Evolutionary conservation across 2,888 invertebrate species (phyloP).

Genomic region (Metallyticus violacea): DNA sequence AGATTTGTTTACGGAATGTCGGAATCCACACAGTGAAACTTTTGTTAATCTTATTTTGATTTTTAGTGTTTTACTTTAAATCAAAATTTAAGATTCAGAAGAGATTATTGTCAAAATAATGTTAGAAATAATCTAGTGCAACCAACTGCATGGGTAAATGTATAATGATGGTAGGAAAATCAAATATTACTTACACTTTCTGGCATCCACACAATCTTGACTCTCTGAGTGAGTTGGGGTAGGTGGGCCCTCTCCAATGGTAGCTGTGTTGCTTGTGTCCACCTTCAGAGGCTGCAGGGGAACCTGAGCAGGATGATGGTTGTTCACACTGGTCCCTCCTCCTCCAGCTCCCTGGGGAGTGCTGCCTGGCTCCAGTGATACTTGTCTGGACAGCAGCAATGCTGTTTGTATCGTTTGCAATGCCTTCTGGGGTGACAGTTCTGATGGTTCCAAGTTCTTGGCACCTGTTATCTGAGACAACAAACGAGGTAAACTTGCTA

Average conservation of each 20-base stretch:
- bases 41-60: no score
- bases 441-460: slow-evolving; percentile 55
- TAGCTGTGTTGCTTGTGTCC: slow-evolving; percentile 46
- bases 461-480: slow-evolving; percentile 50
- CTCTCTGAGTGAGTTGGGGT: slow-evolving; percentile 73
- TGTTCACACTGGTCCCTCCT: slow-evolving; percentile 32
- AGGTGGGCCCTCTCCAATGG: slow-evolving; percentile 61
- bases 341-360: not conserved
- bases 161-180: no score
- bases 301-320: slow-evolving; percentile 32
- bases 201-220: slow-evolving; percentile 56
- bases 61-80: no score
- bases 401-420: slow-evolving; percentile 55
- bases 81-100: no score
- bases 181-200: slow-evolving; percentile 57
- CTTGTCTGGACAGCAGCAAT: slow-evolving; percentile 42
- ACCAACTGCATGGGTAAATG: no score
- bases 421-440: slow-evolving; percentile 54
- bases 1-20: no score
- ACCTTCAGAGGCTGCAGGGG: slow-evolving; percentile 50
- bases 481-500: slow-evolving; percentile 52
- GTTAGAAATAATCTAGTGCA: no score
- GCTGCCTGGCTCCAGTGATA: slow-evolving; percentile 31
- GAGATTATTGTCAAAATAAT: no score
- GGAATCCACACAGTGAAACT: no score